A percentile compares a stretch with the other conserved stretches of the same genome.
These are phyloP conservation scores for Eulemur macaco DNA, from an alignment of 2,113 vertebrate genomes.

Conservation along the genomic window DNA sequence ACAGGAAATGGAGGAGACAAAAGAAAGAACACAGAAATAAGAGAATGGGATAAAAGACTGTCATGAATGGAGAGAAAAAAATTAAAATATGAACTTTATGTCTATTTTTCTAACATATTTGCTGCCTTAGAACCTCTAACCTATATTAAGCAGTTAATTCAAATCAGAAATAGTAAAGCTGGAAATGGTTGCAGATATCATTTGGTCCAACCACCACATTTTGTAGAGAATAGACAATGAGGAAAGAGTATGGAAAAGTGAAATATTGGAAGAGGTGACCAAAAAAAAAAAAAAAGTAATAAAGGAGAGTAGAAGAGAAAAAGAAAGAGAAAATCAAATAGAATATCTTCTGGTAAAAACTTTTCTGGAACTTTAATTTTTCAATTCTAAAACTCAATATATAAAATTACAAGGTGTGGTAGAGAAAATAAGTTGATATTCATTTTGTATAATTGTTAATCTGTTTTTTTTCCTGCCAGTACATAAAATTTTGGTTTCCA, in stretches of 20 bases:
- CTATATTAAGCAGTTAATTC: background rate
- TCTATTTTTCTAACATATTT: background rate
- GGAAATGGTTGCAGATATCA: background rate
- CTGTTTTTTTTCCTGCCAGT: conserved; percentile 22
- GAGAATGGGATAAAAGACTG: background rate
- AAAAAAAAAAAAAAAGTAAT: background rate
- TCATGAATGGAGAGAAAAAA: background rate
- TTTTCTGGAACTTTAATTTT: background rate
- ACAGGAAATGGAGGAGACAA: background rate
- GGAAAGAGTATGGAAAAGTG: background rate
- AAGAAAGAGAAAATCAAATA: background rate
- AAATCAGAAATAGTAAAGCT: background rate
- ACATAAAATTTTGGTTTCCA: conserved; percentile 61
- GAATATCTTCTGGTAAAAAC: background rate
- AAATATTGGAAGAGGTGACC: background rate
- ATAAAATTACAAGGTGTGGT: conserved; percentile 37
- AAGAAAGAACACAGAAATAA: background rate
- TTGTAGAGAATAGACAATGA: background rate
- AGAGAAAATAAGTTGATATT: conserved; percentile 57
- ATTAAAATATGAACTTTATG: background rate
- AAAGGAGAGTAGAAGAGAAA: background rate
- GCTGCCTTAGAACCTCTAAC: background rate
- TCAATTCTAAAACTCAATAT: conserved; percentile 43
- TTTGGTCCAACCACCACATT: background rate
- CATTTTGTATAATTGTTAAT: conserved; percentile 57